Conservation (phyloP, 2,113 vertebrate genomes). For the Serranochromis macrocephalus region DNA sequence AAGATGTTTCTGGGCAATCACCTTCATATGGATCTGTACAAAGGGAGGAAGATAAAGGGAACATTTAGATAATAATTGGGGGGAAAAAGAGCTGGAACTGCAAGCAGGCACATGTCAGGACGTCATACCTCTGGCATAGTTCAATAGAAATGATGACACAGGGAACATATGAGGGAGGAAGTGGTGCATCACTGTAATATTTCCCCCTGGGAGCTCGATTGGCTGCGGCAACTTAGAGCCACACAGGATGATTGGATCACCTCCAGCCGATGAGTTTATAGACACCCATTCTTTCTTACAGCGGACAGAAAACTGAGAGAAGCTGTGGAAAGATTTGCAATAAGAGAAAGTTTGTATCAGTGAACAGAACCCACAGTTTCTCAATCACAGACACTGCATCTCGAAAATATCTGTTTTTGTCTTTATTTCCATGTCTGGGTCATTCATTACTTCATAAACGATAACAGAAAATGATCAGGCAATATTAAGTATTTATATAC, state of each 20-base stretch:
- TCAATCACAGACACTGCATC: neutral
- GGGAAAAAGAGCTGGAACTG: rapidly evolving
- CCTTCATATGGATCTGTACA: slow-evolving; percentile 29
- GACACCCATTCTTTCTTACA: slow-evolving; percentile 67
- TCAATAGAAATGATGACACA: slow-evolving; percentile 61
- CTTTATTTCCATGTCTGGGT: neutral
- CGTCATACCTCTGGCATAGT: slow-evolving; percentile 63
- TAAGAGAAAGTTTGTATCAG: neutral
- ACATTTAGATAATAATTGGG: neutral
- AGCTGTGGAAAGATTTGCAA: slow-evolving; percentile 37
- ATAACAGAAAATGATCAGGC: neutral
- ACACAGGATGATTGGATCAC: slow-evolving; percentile 56
- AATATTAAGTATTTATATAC: neutral
- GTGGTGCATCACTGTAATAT: slow-evolving; percentile 69
- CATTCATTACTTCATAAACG: neutral
- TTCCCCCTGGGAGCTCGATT: slow-evolving; percentile 66
- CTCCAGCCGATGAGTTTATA: slow-evolving; percentile 48
- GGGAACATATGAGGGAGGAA: slow-evolving; percentile 60
- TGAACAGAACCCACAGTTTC: neutral
- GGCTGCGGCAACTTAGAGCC: slow-evolving; percentile 61
- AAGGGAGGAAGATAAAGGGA: neutral
- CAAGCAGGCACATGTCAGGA: no score
- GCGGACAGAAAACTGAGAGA: slow-evolving; percentile 61
- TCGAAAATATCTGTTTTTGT: neutral
- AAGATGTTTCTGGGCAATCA: slow-evolving; percentile 41